Conservation (phyloP, 1,140 invertebrate genomes). For the Paracyclopina nana region DNA sequence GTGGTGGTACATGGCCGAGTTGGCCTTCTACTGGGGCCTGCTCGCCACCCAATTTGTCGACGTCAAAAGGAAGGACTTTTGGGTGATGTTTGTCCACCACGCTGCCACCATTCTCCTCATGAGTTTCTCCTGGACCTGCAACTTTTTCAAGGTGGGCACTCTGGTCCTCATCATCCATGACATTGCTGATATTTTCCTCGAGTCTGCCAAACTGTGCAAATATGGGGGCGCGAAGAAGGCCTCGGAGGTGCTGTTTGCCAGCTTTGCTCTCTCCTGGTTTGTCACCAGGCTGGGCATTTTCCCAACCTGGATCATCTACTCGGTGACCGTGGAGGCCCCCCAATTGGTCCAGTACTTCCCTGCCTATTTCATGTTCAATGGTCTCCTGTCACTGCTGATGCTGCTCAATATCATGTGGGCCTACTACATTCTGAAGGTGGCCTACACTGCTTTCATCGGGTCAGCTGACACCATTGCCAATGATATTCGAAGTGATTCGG, state of each 20-base stretch:
- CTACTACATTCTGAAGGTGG: background rate
- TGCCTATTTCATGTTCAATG: slow-evolving; percentile 89
- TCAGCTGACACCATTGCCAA: background rate
- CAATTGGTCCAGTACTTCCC: slow-evolving; percentile 70
- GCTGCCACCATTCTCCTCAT: slow-evolving; percentile 21
- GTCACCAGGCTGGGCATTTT: slow-evolving; percentile 59
- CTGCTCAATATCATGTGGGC: background rate
- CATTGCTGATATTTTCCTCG: slow-evolving; percentile 80
- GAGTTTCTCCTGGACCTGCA: slow-evolving; percentile 80
- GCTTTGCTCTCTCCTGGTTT: slow-evolving; percentile 77
- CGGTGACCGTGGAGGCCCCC: slow-evolving; percentile 61
- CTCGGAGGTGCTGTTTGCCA: slow-evolving; percentile 63
- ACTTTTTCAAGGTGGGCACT: slow-evolving; percentile 74
- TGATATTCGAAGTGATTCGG: slow-evolving; percentile 2
- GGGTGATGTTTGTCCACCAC: slow-evolving; percentile 42
- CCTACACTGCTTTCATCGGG: background rate
- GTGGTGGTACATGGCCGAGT: slow-evolving; percentile 26
- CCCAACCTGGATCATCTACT: slow-evolving; percentile 64
- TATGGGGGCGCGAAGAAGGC: slow-evolving; percentile 68
- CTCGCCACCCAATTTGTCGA: slow-evolving; percentile 82
- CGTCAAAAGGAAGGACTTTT: slow-evolving; percentile 36
- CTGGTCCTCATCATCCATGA: slow-evolving; percentile 81
- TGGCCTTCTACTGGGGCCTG: slow-evolving; percentile 87
- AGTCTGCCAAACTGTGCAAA: slow-evolving; percentile 59
- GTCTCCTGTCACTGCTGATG: background rate